Base-by-base conservation (phyloP, 2,888 invertebrate genomes). In the Chrysopilus asiliformis region DNA sequence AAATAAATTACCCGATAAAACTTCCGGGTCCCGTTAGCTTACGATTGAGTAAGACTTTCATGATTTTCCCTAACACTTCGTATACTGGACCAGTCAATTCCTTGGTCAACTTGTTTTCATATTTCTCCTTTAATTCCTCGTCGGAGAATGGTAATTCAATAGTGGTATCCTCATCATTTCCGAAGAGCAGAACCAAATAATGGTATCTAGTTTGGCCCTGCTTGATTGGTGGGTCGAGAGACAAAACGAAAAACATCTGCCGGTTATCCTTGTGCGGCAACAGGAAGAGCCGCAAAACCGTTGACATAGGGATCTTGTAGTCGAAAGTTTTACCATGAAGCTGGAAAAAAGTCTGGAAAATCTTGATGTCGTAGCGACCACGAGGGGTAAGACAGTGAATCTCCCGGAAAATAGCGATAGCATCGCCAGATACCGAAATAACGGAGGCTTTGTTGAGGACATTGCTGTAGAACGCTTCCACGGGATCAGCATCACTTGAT, bases 171-270 rank as follows among this genome's bases (percentile, higher is more conserved):
- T 97, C 95, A 51, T 98, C 97, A 53, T 87, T 86, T 30, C 82
- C 83, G 60, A 98, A 99, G 29, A 95, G 67, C 38, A 97, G 68
- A 9, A 97, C 95, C 41, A 98, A 67, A 58, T 89, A 98, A 53
- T 94, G 95, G 58, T 98, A 98, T 44, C 98, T 72, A 0, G 98
- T 99, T 67, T 98, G 97, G 32, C 98, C 98, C 60, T 98, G 98
- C 56, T 98, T 97, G 49, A 99, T 97, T 0, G 98, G 98, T 2
- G 98, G 98, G 69, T 98, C 97, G 49, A 98, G 68, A 35, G 93
- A 91, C 36, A 95, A 85, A 28, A 98, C 95, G 59, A 97, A 97
- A 66, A 90, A 98, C 78, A 93, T 94, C 63, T 97, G 97, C 2
- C 97, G 69, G n/a, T 81, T 84, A 60, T 98, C 97, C 57, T 91